Percentiles rank a stretch among this genome's conserved stretches.
Evolutionary conservation across 2,797 vertebrate genomes (phyloP).

Genomic region (Thamnophis elegans): DNA sequence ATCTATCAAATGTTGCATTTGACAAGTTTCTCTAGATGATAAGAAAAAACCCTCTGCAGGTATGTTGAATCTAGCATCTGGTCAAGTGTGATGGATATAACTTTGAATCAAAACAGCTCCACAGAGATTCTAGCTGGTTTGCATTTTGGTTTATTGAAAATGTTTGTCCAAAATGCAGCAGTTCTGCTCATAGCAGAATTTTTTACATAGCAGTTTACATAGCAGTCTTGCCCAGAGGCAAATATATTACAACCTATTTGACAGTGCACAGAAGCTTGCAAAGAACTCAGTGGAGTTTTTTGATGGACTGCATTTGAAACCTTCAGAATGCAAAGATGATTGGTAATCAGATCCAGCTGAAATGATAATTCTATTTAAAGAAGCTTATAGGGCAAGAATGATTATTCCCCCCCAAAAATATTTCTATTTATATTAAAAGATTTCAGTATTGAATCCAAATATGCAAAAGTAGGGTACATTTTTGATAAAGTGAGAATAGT

Average conservation of each 20-base stretch:
- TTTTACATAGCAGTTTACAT: conserved; percentile 24
- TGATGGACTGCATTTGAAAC: not conserved
- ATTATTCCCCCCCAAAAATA: not conserved
- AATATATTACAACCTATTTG: not conserved
- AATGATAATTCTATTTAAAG: not conserved
- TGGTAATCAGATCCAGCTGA: not conserved
- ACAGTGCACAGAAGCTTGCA: not conserved
- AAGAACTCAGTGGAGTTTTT: not conserved
- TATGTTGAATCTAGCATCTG: not conserved
- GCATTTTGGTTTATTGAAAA: conserved; percentile 25
- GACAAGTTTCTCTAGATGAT: not conserved
- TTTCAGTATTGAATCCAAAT: not conserved
- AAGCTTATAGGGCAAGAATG: not conserved
- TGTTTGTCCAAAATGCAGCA: conserved; percentile 13
- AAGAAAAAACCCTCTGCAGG: not conserved
- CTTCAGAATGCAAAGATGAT: not conserved
- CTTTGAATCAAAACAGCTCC: conserved; percentile 14
- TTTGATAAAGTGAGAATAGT: not conserved
- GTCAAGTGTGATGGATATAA: not conserved
- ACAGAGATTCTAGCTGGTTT: conserved; percentile 16
- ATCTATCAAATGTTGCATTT: not conserved
- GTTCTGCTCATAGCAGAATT: not conserved
- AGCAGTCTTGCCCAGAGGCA: conserved; percentile 17
- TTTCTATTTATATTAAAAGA: not conserved
- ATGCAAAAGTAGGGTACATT: not conserved